Evolutionary conservation across 2,797 vertebrate species (phyloP), one percentile per base, ranked within the genome.

Genomic region (Cygnus olor): DNA sequence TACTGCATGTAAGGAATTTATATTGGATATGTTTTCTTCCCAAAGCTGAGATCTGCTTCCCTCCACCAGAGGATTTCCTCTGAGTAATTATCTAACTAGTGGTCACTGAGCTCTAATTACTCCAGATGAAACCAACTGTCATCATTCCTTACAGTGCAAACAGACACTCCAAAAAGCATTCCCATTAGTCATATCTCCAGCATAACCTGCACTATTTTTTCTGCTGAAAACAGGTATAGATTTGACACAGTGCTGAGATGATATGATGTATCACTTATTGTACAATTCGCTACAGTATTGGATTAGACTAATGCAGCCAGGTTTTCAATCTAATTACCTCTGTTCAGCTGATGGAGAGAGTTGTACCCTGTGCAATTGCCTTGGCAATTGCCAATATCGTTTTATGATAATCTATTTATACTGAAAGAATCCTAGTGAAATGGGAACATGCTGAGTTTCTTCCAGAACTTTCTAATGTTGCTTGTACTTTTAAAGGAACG

Each of bases 291-390:
- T 84, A 60, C n/a, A 77, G 85, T 90, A 97, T 95, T 94, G 89
- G 74, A 96, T 96, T 96, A 95, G 83, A 89, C 89, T 94, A 92
- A 92, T 90, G 90, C 85, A 90, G 51, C 53, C 72, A 93, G 73
- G 56, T 91, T 97, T 95, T 85, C 90, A 90, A 96, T 95, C 90
- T 84, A 96, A 96, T 97, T 94, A 93, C 4, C 10, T 65, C 92
- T 93, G 38, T 63, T 81, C 18, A 93, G 63, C 89, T 88, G 94
- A 95, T 90, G 92, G 80, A 80, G 61, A 79, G 80, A 89, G 85
- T 83, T 85, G 80, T 88, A 92, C 71, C 91, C 80, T 49, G 25
- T 85, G 78, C 82, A 93, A 95, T 61, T 80, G 61, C 36, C 65
- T 94, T 88, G 77, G 71, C 87, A 94, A 96, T 78, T 88, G 82